Conservation (phyloP, 1,140 invertebrate species). For the Drosophila leontia region DNA sequence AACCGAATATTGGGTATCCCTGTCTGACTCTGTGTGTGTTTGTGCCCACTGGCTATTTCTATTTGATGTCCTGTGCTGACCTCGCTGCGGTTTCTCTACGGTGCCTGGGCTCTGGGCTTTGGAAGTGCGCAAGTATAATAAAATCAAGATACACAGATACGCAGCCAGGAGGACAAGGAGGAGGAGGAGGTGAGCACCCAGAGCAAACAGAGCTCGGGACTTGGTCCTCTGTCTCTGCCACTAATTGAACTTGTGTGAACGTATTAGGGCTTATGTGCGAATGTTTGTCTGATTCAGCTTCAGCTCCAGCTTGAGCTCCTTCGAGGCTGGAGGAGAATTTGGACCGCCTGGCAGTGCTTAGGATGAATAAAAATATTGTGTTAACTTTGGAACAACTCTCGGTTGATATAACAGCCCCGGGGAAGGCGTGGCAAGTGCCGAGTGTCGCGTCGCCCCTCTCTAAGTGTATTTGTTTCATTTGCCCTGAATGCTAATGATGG, state of each 20-base stretch:
- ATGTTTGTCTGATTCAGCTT: constrained; percentile 50
- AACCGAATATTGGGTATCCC: not conserved
- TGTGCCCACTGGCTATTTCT: constrained; percentile 57
- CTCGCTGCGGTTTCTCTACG: constrained; percentile 68
- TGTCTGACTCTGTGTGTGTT: not conserved
- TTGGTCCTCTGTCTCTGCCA: constrained; percentile 42
- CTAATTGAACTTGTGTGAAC: constrained; percentile 82
- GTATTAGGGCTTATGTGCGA: constrained; percentile 77
- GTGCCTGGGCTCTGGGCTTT: constrained; percentile 17
- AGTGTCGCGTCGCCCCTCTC: constrained; percentile 49
- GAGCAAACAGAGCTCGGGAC: constrained; percentile 21
- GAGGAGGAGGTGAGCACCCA: not conserved
- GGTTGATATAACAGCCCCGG: constrained; percentile 46
- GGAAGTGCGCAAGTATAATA: constrained; percentile 80
- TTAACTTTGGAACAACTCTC: constrained; percentile 72
- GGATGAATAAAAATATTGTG: constrained; percentile 81
- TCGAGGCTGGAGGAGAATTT: constrained; percentile 3
- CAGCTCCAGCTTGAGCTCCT: constrained; percentile 1
- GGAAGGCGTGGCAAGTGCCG: constrained; percentile 31
- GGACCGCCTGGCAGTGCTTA: constrained; percentile 58
- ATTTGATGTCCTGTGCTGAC: constrained; percentile 81
- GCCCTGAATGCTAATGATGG: constrained; percentile 83
- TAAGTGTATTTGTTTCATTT: constrained; percentile 83
- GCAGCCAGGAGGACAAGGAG: not conserved
- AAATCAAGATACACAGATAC: constrained; percentile 74